These are phyloP conservation scores for Caenorhabditis sinica DNA, from an alignment of 2,888 invertebrate genomes.

Conservation along the genomic window DNA sequence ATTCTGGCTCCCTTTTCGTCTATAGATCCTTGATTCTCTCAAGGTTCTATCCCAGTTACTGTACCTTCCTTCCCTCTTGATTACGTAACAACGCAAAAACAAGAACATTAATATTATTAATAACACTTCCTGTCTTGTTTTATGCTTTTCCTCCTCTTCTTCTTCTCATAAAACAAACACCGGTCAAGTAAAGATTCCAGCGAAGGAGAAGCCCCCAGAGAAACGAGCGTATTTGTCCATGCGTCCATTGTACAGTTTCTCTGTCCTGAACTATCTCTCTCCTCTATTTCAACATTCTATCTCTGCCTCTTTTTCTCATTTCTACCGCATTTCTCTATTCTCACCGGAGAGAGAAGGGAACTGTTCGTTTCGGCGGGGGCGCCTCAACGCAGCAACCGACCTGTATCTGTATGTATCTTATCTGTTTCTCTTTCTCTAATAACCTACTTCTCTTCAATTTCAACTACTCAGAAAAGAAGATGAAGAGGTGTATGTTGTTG, in stretches of 20 bases:
- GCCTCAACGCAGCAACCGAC: slow-evolving; percentile 29
- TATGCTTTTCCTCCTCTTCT: background rate
- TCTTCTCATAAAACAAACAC: slow-evolving; percentile 52
- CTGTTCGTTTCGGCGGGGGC: slow-evolving; percentile 33
- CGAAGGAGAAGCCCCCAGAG: slow-evolving; percentile 40
- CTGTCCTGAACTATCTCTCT: slow-evolving; percentile 23
- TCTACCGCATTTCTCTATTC: slow-evolving; percentile 46
- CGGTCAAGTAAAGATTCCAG: slow-evolving; percentile 42
- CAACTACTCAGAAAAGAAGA: slow-evolving; percentile 8
- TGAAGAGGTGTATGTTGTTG: background rate
- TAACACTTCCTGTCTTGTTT: slow-evolving; percentile 14
- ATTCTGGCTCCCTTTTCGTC: too few species aligned
- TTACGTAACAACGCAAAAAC: background rate
- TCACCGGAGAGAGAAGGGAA: slow-evolving; percentile 42
- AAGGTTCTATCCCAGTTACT: too few species aligned
- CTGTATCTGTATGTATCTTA: slow-evolving; percentile 35
- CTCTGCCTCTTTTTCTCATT: background rate
- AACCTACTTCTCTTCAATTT: slow-evolving; percentile 50
- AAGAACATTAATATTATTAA: slow-evolving; percentile 15
- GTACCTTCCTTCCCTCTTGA: background rate
- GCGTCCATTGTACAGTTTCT: slow-evolving; percentile 49
- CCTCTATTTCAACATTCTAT: slow-evolving; percentile 14
- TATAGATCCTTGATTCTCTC: too few species aligned
- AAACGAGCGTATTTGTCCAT: slow-evolving; percentile 41
- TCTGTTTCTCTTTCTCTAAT: slow-evolving; percentile 34